phyloP scores from a whole-genome alignment of 2,797 vertebrate species.

The Falco columbarius region DNA sequence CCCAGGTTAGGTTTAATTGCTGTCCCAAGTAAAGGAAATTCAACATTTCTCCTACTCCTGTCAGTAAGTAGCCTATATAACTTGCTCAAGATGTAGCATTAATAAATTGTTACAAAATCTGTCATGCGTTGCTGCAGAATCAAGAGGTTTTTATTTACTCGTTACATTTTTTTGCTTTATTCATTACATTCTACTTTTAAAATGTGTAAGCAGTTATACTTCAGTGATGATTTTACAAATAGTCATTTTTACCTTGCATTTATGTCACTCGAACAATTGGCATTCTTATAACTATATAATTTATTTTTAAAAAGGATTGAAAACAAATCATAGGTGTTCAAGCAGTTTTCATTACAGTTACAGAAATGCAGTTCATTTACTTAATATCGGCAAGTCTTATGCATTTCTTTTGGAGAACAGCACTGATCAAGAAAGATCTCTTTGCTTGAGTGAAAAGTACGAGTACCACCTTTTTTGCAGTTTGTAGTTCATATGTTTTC shows the following conservation, averaged over 20 bases:
- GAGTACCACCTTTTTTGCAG: neutral
- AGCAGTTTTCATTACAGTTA: neutral
- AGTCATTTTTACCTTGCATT: neutral
- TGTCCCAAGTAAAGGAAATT: neutral
- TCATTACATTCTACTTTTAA: neutral
- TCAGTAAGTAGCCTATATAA: neutral
- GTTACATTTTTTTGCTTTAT: too few species aligned
- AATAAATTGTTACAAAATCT: neutral
- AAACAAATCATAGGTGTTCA: neutral
- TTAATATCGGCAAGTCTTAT: neutral
- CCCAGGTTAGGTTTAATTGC: neutral
- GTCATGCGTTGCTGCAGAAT: fast-evolving
- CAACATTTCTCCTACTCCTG: neutral
- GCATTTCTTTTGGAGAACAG: neutral
- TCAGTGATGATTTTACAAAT: neutral
- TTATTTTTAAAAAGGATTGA: neutral
- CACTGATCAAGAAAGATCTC: neutral
- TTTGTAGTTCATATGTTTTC: neutral
- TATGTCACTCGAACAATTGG: fast-evolving
- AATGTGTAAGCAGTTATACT: neutral
- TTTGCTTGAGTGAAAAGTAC: neutral
- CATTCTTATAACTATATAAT: neutral
- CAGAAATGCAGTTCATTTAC: neutral
- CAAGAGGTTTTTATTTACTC: too few species aligned
- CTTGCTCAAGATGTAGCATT: neutral